phyloP scores from a whole-genome alignment of 2,888 invertebrate species.

The Lomographa bimaculata region DNA sequence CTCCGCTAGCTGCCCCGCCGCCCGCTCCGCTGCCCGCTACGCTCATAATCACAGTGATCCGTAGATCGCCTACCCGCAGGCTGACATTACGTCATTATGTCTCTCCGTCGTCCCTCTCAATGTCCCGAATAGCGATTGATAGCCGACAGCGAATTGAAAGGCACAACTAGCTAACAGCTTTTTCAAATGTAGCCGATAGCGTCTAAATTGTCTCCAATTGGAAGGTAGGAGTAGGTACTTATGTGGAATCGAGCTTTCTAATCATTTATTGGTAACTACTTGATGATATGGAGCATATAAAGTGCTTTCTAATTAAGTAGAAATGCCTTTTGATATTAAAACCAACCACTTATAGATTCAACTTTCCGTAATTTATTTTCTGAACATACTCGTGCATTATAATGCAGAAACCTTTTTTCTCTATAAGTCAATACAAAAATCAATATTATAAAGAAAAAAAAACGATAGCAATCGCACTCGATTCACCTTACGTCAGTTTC shows the following conservation, averaged over 20 bases:
- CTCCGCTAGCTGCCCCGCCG: constrained; percentile 48
- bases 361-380: too few species aligned
- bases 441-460: too few species aligned
- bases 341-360: too few species aligned
- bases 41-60: constrained; percentile 62
- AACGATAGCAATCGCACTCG: too few species aligned
- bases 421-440: too few species aligned
- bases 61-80: constrained; percentile 54
- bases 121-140: constrained; percentile 62
- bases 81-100: constrained; percentile 72
- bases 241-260: constrained; percentile 5
- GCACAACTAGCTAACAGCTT: constrained; percentile 34
- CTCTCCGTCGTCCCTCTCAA: too few species aligned
- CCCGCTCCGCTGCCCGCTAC: constrained; percentile 43
- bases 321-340: too few species aligned
- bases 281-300: not conserved
- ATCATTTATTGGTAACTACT: constrained; percentile 1
- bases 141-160: constrained; percentile 53
- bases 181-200: constrained; percentile 59
- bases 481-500: too few species aligned
- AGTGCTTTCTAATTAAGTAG: constrained; percentile 6
- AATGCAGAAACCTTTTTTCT: too few species aligned
- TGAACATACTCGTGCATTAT: too few species aligned
- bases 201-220: constrained; percentile 31
- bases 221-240: too few species aligned